Conservation (phyloP, 2,888 invertebrate species). For the Endotricha flammealis region DNA sequence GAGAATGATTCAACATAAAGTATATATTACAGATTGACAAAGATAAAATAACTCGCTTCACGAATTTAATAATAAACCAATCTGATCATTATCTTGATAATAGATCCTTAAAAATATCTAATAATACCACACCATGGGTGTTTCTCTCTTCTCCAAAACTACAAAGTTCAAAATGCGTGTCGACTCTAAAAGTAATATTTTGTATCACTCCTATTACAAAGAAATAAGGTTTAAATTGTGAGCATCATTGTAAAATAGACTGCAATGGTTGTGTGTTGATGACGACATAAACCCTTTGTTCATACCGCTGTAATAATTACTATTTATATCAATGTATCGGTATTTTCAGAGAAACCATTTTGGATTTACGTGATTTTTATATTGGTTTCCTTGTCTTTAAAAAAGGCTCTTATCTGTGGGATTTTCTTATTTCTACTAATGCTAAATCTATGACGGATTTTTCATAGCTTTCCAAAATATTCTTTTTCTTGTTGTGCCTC, state of each 20-base stretch:
- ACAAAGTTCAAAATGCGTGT: not conserved
- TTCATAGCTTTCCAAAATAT: too few relatives aligned
- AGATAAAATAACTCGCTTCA: not conserved
- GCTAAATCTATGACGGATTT: too few relatives aligned
- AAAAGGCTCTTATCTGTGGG: too few relatives aligned
- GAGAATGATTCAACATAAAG: not conserved
- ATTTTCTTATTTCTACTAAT: too few relatives aligned
- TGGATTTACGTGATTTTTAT: too few relatives aligned
- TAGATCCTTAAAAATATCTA: conserved; percentile 3
- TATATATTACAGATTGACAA: not conserved
- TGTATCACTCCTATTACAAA: not conserved
- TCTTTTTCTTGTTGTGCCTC: too few relatives aligned
- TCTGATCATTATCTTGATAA: conserved; percentile 7
- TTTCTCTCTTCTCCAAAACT: not conserved
- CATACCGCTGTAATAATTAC: conserved; percentile 4
- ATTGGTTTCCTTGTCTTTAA: too few relatives aligned
- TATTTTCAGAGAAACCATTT: too few relatives aligned
- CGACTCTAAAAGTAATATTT: not conserved
- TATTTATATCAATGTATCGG: conserved; percentile 3
- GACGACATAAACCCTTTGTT: conserved; percentile 3
- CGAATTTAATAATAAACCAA: not conserved
- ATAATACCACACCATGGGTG: conserved; percentile 4
- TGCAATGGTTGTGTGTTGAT: not conserved
- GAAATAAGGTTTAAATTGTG: conserved; percentile 3
- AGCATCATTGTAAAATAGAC: not conserved